Conservation (phyloP, 2,113 vertebrate genomes). For the Notiomystis cincta region DNA sequence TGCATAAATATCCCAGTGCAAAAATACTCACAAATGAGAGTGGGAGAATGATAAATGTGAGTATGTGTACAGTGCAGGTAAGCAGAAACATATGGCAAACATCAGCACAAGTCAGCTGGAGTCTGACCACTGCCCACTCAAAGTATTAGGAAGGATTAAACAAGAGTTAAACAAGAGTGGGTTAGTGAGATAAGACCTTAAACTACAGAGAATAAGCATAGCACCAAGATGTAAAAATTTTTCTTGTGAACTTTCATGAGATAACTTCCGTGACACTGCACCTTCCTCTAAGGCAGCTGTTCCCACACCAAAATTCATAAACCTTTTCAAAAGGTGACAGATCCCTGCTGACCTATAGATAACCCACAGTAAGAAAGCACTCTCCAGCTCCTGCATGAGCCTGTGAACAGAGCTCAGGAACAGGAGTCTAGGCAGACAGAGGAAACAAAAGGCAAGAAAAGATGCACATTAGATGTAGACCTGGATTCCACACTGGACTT, state of each 20-base stretch:
- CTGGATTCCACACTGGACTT: not conserved
- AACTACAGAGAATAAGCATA: not conserved
- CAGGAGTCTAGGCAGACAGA: not conserved
- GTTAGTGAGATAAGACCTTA: not conserved
- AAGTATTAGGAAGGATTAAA: not conserved
- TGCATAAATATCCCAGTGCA: not conserved
- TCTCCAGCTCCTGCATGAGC: not conserved
- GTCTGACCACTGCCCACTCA: not conserved
- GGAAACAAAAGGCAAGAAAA: not conserved
- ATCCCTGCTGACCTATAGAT: not conserved
- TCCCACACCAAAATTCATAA: not conserved
- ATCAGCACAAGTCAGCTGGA: slow-evolving; percentile 49
- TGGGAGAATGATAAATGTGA: not conserved
- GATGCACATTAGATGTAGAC: not conserved
- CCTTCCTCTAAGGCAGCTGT: slow-evolving; percentile 46
- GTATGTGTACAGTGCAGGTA: not conserved
- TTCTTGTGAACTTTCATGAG: not conserved
- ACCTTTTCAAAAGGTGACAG: not conserved
- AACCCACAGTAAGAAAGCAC: not conserved
- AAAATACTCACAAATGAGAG: not conserved
- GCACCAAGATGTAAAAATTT: not conserved
- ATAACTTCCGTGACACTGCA: not conserved
- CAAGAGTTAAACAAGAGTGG: not conserved
- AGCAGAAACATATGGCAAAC: not conserved
- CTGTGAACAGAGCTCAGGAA: not conserved